Evolutionary conservation across 2,888 invertebrate genomes (phyloP).

Genomic region (Philereme vetulata): DNA sequence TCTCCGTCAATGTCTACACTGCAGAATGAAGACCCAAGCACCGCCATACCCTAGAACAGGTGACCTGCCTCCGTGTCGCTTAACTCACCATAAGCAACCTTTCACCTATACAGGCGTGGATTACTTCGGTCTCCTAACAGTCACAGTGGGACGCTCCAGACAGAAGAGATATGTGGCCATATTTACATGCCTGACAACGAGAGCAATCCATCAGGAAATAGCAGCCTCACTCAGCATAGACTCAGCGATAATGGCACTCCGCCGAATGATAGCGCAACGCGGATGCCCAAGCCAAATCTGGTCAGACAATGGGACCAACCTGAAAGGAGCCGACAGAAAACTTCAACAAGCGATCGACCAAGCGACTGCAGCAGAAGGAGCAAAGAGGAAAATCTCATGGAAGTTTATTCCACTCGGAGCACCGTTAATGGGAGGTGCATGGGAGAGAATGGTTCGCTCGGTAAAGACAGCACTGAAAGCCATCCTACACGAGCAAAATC

Average conservation of each 20-base stretch:
- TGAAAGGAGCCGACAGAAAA: constrained; percentile 31
- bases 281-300: constrained; percentile 32
- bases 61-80: not conserved
- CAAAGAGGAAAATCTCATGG: constrained; percentile 15
- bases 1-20: too few species aligned
- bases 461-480: constrained; percentile 23
- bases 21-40: too few species aligned
- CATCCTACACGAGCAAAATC: constrained; percentile 17
- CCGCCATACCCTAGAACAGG: too few species aligned
- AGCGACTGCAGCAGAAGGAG: constrained; percentile 14
- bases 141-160: constrained; percentile 26
- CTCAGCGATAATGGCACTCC: constrained; percentile 35
- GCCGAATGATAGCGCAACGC: constrained; percentile 34
- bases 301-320: constrained; percentile 39
- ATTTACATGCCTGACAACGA: constrained; percentile 38
- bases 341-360: too few species aligned
- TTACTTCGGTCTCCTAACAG: constrained; percentile 31
- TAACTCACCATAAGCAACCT: not conserved
- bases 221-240: constrained; percentile 13
- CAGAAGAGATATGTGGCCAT: constrained; percentile 33
- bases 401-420: constrained; percentile 27
- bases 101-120: constrained; percentile 21
- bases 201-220: constrained; percentile 21
- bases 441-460: constrained; percentile 32
- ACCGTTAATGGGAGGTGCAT: constrained; percentile 5